Conservation (phyloP, 2,113 vertebrate species). For the Spea multiplicata region DNA sequence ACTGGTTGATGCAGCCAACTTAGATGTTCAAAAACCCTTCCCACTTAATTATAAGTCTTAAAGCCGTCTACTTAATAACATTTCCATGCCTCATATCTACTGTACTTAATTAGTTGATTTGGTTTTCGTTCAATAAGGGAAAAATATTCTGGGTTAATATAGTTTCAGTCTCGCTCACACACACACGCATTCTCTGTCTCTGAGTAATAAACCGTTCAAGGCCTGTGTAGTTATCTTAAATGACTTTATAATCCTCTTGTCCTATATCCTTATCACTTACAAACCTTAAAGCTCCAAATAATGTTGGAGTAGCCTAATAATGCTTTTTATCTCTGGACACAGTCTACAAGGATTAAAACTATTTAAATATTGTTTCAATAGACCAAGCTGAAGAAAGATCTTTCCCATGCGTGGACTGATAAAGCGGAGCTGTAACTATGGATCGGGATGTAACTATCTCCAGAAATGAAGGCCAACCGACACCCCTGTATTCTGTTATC, state of each 20-base stretch:
- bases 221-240: conserved; percentile 44
- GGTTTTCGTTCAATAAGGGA: conserved; percentile 6
- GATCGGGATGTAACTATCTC: conserved; percentile 18
- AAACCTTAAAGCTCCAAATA: conserved; percentile 47
- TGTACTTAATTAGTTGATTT: conserved; percentile 37
- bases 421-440: conserved; percentile 8
- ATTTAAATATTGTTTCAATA: conserved; percentile 46
- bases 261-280: conserved; percentile 44
- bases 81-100: conserved; percentile 6
- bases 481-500: conserved; percentile 9
- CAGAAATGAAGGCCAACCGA: conserved; percentile 1
- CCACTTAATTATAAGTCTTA: conserved; percentile 13
- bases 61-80: conserved; percentile 28
- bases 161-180: conserved; percentile 6
- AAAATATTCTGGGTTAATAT: conserved; percentile 1
- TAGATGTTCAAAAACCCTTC: conserved; percentile 1
- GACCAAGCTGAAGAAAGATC: conserved; percentile 33
- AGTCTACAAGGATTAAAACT: conserved; percentile 44
- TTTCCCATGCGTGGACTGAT: conserved; percentile 14
- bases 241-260: conserved; percentile 46
- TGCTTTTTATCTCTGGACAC: conserved; percentile 34
- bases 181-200: conserved; percentile 14
- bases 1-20: background rate
- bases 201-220: conserved; percentile 38
- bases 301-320: conserved; percentile 42